phyloP scores from a whole-genome alignment of 2,888 invertebrate genomes.

The Terebella lapidaria region DNA sequence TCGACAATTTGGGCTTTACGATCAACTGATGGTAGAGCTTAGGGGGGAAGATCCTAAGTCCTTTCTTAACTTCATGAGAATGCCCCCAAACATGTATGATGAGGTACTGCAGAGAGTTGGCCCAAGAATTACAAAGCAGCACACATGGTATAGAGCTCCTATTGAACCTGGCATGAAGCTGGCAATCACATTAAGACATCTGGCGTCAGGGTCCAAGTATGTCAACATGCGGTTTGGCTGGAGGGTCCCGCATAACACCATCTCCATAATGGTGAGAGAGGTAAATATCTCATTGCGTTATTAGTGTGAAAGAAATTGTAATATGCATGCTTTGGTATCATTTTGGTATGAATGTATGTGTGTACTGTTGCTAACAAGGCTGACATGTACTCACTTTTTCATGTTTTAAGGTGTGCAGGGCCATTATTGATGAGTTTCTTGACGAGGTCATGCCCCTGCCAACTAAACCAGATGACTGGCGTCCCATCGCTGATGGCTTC shows the following conservation, averaged over 20 bases:
- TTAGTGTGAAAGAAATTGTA: too few relatives aligned
- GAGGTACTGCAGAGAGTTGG: conserved; percentile 20
- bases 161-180: conserved; percentile 8
- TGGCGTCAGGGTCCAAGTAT: conserved; percentile 16
- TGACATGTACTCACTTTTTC: too few relatives aligned
- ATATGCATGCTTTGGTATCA: too few relatives aligned
- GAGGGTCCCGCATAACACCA: conserved; percentile 26
- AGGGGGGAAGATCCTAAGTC: conserved; percentile 22
- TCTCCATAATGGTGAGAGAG: conserved; percentile 21
- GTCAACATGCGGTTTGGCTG: conserved; percentile 19
- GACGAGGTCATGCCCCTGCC: conserved; percentile 13
- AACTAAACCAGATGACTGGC: conserved; percentile 20
- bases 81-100: conserved; percentile 26
- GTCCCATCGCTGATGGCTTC: conserved; percentile 1
- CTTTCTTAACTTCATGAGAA: conserved; percentile 26
- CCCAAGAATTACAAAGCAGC: conserved; percentile 16
- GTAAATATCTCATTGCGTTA: too few relatives aligned
- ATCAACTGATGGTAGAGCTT: neutral
- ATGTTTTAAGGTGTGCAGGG: conserved; percentile 25
- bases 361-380: too few relatives aligned
- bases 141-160: conserved; percentile 19
- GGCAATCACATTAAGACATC: conserved; percentile 6
- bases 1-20: neutral
- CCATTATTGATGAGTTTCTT: conserved; percentile 21
- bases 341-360: too few relatives aligned